phyloP scores from a whole-genome alignment of 37 sponge, comb jelly and placozoan genomes.

The Cliona cf. orientalis region DNA sequence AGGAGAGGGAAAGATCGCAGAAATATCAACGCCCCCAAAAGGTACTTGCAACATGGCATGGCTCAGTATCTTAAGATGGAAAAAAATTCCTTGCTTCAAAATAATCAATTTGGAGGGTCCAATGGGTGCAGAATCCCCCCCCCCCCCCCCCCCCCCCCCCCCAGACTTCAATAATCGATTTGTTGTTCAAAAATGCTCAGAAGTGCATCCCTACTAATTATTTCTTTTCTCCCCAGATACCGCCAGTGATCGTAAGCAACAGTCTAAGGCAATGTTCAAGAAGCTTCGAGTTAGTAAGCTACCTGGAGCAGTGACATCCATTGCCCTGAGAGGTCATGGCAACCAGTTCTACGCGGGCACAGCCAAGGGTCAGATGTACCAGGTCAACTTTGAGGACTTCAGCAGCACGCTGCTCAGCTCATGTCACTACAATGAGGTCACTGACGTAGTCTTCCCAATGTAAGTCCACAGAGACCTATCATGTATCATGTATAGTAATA shows the following conservation, averaged over 20 bases:
- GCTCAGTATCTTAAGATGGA: neutral
- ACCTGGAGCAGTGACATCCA: conserved; percentile 78
- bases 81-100: too few species aligned
- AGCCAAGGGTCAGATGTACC: conserved; percentile 55
- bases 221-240: too few species aligned
- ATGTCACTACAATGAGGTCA: conserved; percentile 78
- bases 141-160: too few species aligned
- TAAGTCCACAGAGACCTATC: too few species aligned
- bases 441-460: conserved; percentile 84
- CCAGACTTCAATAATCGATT: too few species aligned
- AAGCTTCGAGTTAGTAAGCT: conserved; percentile 25
- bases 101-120: too few species aligned
- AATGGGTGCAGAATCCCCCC: too few species aligned
- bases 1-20: conserved; percentile 90
- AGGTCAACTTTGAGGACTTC: conserved; percentile 61
- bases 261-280: conserved; percentile 17
- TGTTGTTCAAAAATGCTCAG: too few species aligned
- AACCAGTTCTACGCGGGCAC: conserved; percentile 92
- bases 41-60: too few species aligned
- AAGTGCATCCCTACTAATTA: too few species aligned
- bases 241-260: too few species aligned
- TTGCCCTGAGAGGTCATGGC: conserved; percentile 81
- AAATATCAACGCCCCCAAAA: conserved; percentile 50
- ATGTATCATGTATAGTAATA: too few species aligned
- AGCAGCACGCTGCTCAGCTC: conserved; percentile 56